These are phyloP conservation scores for Eilema sororculum DNA, from an alignment of 2,888 invertebrate species.

Conservation along the genomic window DNA sequence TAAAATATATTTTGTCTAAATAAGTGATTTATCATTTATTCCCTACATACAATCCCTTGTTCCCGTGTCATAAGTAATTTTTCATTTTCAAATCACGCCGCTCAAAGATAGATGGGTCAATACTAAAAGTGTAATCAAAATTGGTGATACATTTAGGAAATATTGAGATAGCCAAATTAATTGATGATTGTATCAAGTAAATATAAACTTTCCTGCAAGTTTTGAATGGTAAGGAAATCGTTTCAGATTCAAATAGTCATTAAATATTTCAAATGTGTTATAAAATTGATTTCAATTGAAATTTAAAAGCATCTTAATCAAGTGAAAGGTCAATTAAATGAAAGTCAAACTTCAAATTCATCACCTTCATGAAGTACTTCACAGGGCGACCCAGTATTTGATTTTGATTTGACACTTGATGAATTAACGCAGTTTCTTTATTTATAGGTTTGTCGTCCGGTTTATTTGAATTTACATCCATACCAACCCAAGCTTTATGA, in stretches of 20 bases:
- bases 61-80: conserved; percentile 14
- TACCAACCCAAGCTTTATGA: too few species aligned
- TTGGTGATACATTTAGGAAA: neutral
- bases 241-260: neutral
- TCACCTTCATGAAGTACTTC: neutral
- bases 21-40: too few species aligned
- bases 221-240: neutral
- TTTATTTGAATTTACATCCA: too few species aligned
- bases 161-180: neutral
- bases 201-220: neutral
- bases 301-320: neutral
- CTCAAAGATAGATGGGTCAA: conserved; percentile 1
- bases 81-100: conserved; percentile 16
- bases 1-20: too few species aligned
- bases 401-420: neutral
- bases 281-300: neutral
- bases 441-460: neutral
- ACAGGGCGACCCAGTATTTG: conserved; percentile 1
- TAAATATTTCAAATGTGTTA: neutral
- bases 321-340: neutral
- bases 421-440: neutral
- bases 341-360: neutral
- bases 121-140: neutral
- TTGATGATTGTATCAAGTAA: neutral
- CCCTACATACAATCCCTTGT: conserved; percentile 4